A percentile compares a stretch with the other conserved stretches of the same genome.
Conservation (phyloP, 2,797 vertebrate species). For the Rhadinocentrus ornatus region DNA sequence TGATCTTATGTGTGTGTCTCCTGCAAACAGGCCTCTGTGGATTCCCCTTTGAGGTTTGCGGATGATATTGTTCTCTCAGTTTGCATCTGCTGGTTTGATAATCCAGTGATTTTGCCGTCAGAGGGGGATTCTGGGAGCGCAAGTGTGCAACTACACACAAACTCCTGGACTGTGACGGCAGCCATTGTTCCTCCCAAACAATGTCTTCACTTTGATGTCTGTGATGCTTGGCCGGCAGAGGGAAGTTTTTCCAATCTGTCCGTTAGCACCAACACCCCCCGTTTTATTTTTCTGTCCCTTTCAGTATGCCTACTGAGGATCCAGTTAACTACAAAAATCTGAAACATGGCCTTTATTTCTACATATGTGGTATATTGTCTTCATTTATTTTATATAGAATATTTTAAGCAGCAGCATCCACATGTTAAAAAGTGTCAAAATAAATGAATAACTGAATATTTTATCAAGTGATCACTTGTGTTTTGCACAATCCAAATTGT, state of each 20-base stretch:
- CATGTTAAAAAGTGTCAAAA: too few species aligned
- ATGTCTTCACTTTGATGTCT: slow-evolving; percentile 93
- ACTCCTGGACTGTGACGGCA: slow-evolving; percentile 89
- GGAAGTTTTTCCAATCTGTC: slow-evolving; percentile 74
- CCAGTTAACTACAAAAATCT: slow-evolving; percentile 21
- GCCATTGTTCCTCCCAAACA: slow-evolving; percentile 93
- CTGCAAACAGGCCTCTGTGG: slow-evolving; percentile 58
- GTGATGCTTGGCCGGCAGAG: slow-evolving; percentile 85
- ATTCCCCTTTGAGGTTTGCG: slow-evolving; percentile 63
- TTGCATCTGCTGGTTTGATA: slow-evolving; percentile 86
- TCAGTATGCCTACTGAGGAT: slow-evolving; percentile 24
- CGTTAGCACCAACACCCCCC: slow-evolving; percentile 49
- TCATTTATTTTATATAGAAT: background rate
- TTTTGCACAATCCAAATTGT: too few species aligned
- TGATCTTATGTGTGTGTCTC: slow-evolving; percentile 51
- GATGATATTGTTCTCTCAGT: slow-evolving; percentile 73
- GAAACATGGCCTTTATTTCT: background rate
- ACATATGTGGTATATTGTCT: background rate
- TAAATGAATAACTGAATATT: too few species aligned
- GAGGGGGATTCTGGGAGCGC: slow-evolving; percentile 83
- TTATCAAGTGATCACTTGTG: too few species aligned
- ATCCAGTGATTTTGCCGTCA: slow-evolving; percentile 82
- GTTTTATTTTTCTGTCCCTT: background rate
- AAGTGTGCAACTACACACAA: slow-evolving; percentile 85
- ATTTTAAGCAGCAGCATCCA: too few species aligned